Evolutionary conservation across 2,888 invertebrate genomes (phyloP), one percentile per base, ranked within the genome.

Genomic region (Oligia latruncula): DNA sequence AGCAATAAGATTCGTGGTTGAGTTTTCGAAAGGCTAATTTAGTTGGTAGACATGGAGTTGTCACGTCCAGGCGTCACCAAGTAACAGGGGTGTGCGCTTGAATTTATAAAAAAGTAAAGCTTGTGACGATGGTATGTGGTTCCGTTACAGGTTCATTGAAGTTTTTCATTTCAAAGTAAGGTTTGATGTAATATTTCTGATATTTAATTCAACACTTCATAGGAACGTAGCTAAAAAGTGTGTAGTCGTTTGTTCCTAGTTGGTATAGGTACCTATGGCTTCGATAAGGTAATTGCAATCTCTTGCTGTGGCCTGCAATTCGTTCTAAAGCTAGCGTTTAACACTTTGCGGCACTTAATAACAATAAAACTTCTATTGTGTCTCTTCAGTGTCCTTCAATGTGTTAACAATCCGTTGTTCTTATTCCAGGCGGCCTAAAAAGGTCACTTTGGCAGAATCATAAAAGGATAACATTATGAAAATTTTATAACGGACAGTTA

Each of bases 41-140:
- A 60, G 55, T 49, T 81, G 58, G 82, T 68, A 74, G 70, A 71
- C 66, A 8, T 40, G 64, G 43, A 78, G 79, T 81, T 80, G 73
- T 88, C 90, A 89, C 88, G 86, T 89, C 66, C 78, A 84, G 80
- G 76, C 78, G 80, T 83, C 78, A 77, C 64, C 73, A 68, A 29
- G 73, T 74, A 49, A 80, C 70, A 86, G 83, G 90, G 81, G n/a
- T 83, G 86, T 84, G 80, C 71, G 43, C 70, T 78, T 80, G 71
- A 71, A 76, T 83, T 77, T 78, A 71, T 82, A 87, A 84, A 87
- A 87, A 87, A 82, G 65, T 74, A 74, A 81, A 66, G 65, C 75
- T 77, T 23, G 64, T 0, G 35, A 58, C 20, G 35, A 49, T 67
- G 71, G 62, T 70, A 72, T 83, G 80, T 66, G 74, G 66, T 81